phyloP scores from a whole-genome alignment of 2,797 vertebrate species.

The Sebastes wilsoni region DNA sequence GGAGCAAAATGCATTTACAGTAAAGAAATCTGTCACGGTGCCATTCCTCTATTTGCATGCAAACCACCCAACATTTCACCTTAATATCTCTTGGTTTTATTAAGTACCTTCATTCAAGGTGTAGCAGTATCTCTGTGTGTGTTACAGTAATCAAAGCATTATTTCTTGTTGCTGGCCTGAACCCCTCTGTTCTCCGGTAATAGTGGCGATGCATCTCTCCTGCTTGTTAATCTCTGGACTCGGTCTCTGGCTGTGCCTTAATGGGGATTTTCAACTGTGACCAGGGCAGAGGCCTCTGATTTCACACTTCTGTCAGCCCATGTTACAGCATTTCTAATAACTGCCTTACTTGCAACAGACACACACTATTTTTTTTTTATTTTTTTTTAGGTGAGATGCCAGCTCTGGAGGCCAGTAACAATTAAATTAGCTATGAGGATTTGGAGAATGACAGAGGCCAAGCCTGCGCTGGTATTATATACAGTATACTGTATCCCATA shows the following conservation, averaged over 20 bases:
- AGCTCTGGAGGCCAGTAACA: constrained; percentile 31
- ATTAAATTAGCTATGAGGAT: constrained; percentile 45
- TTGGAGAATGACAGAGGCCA: not conserved
- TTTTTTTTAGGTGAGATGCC: constrained; percentile 25
- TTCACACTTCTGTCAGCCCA: constrained; percentile 69
- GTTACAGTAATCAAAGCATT: not conserved
- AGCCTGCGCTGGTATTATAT: not conserved
- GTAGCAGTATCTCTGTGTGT: not conserved
- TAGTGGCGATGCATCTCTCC: constrained; percentile 25
- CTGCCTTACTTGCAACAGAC: constrained; percentile 36
- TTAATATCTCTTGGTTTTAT: not conserved
- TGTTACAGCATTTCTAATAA: constrained; percentile 58
- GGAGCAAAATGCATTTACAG: constrained; percentile 15
- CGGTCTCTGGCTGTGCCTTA: constrained; percentile 46
- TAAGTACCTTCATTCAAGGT: not conserved
- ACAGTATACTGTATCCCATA: not conserved
- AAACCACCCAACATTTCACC: not conserved
- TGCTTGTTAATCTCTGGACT: constrained; percentile 45
- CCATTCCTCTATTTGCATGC: not conserved
- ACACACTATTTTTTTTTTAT: not conserved
- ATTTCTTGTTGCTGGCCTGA: constrained; percentile 2
- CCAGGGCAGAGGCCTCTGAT: constrained; percentile 54
- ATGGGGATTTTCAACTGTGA: constrained; percentile 72
- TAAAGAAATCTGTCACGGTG: not conserved
- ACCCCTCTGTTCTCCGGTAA: constrained; percentile 30